phyloP scores from a whole-genome alignment of 1,140 invertebrate species.

The Branchinecta lynchi region DNA sequence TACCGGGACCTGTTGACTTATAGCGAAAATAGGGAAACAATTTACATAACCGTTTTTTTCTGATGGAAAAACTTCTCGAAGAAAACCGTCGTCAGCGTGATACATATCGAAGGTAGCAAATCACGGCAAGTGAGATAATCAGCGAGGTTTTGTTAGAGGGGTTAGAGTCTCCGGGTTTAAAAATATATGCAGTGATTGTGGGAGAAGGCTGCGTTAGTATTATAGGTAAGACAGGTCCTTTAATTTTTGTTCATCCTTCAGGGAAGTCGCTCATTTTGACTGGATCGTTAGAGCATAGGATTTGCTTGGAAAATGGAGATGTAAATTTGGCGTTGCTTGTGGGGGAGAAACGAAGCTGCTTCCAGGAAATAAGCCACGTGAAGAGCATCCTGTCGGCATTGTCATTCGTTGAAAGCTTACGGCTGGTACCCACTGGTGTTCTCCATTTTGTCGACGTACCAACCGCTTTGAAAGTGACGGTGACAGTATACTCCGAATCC shows the following conservation, averaged over 20 bases:
- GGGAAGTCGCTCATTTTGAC: neutral
- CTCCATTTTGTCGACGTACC: neutral
- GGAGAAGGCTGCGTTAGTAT: too few species aligned
- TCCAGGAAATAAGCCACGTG: neutral
- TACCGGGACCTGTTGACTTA: too few species aligned
- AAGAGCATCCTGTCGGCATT: neutral
- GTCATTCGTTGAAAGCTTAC: neutral
- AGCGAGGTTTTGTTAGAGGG: too few species aligned
- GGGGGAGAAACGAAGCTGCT: neutral
- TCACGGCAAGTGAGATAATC: too few species aligned
- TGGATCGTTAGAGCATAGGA: neutral
- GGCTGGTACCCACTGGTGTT: neutral
- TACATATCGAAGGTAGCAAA: too few species aligned
- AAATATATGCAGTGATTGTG: too few species aligned
- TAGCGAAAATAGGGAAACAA: too few species aligned
- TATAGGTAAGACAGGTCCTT: too few species aligned
- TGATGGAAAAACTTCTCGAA: too few species aligned
- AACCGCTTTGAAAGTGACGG: neutral
- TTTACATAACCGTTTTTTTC: too few species aligned
- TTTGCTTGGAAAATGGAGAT: neutral
- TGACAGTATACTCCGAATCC: neutral
- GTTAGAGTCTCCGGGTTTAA: too few species aligned
- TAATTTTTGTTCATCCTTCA: neutral
- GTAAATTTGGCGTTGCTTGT: neutral
- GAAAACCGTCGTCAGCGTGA: too few species aligned